Evolutionary conservation across 1,140 invertebrate species (phyloP).

Genomic region (Drosophila pandora): DNA sequence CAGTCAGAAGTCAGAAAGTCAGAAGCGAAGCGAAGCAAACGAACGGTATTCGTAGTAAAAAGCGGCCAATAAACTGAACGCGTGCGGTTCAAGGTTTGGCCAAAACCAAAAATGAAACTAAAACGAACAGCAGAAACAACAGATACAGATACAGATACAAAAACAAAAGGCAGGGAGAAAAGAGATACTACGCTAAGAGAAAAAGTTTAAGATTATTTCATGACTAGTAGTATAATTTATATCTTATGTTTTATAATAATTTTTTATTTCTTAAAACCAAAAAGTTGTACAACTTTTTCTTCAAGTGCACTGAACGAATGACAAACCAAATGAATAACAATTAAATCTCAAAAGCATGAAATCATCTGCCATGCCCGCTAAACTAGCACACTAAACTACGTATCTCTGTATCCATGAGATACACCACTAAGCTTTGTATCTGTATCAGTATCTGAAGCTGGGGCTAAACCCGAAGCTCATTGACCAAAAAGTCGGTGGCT

Average conservation of each 20-base stretch:
- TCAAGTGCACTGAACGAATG: constrained; percentile 12
- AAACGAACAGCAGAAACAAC: constrained; percentile 50
- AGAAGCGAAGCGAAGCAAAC: constrained; percentile 50
- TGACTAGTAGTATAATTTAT: neutral
- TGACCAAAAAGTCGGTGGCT: constrained; percentile 67
- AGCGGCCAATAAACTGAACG: constrained; percentile 83
- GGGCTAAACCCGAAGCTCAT: constrained; percentile 67
- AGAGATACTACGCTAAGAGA: constrained; percentile 18
- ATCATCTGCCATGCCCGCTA: constrained; percentile 66
- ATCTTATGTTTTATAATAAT: neutral
- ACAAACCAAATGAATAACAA: constrained; percentile 74
- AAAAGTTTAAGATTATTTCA: neutral
- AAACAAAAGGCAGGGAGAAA: constrained; percentile 19
- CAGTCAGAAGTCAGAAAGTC: constrained; percentile 42
- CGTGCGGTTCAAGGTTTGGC: constrained; percentile 82
- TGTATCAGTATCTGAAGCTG: constrained; percentile 3
- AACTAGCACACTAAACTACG: constrained; percentile 43
- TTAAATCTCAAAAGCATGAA: constrained; percentile 81
- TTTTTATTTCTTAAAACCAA: neutral
- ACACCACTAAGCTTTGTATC: constrained; percentile 6
- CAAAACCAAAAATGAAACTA: constrained; percentile 78
- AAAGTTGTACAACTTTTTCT: neutral
- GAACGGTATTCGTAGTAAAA: constrained; percentile 83
- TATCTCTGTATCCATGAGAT: constrained; percentile 58
- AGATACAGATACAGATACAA: constrained; percentile 49